Evolutionary conservation across 2,888 invertebrate species (phyloP).

Genomic region (Trileptium ribeirensis): DNA sequence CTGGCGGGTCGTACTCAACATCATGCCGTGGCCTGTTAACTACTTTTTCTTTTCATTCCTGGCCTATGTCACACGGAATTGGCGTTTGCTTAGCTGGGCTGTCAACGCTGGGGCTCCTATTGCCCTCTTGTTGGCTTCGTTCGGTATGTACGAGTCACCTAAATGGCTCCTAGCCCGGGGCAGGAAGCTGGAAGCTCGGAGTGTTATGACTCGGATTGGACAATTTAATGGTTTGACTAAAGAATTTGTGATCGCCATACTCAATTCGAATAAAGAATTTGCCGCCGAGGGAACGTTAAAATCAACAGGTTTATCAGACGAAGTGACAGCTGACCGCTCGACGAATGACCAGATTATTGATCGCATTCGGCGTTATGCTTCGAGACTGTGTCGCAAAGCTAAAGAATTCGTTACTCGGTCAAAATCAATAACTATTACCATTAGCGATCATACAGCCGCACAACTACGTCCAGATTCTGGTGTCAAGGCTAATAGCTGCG

Average conservation of each 20-base stretch:
- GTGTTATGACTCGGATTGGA: not conserved
- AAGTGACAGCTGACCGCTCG: too few relatives aligned
- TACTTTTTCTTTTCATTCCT: not conserved
- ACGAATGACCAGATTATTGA: too few relatives aligned
- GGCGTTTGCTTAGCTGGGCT: not conserved
- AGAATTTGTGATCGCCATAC: not conserved
- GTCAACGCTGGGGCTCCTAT: not conserved
- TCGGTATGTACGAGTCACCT: not conserved
- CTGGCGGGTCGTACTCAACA: not conserved
- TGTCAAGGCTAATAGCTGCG: too few relatives aligned
- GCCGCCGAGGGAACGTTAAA: too few relatives aligned
- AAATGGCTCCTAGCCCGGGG: conserved; percentile 16
- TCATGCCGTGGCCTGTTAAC: conserved; percentile 14
- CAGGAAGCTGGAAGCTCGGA: not conserved
- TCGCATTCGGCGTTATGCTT: too few relatives aligned
- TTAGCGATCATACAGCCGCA: not conserved
- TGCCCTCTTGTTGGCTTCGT: not conserved
- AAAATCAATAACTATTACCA: too few relatives aligned
- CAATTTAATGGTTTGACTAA: not conserved
- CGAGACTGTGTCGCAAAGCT: too few relatives aligned
- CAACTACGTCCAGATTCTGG: not conserved
- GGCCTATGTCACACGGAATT: conserved; percentile 2
- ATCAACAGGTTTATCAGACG: too few relatives aligned
- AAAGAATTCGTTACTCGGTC: too few relatives aligned
- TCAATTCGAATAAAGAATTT: not conserved